These are phyloP conservation scores for Cebus imitator DNA, from an alignment of 2,113 vertebrate genomes.

Conservation along the genomic window DNA sequence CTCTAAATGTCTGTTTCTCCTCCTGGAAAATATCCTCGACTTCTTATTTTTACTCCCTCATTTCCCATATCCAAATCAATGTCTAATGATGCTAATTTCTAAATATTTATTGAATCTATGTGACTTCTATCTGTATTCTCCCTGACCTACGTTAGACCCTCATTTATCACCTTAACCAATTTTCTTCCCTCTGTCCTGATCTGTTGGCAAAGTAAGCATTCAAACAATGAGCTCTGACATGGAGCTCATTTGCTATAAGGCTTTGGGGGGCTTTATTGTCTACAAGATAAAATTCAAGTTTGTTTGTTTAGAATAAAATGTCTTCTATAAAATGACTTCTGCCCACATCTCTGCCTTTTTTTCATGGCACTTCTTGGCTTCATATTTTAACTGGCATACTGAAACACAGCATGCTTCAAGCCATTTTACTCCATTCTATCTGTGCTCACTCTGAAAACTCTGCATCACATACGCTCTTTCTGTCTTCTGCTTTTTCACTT, in stretches of 20 bases:
- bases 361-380: background rate
- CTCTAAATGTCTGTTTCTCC: background rate
- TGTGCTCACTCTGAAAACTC: background rate
- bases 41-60: slow-evolving; percentile 15
- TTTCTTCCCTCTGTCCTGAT: background rate
- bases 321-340: background rate
- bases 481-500: background rate
- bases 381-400: background rate
- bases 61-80: background rate
- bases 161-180: background rate
- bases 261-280: background rate
- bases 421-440: background rate
- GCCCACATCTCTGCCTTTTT: background rate
- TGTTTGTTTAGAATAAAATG: background rate
- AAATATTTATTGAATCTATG: background rate
- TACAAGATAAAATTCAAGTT: background rate
- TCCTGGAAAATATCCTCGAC: background rate
- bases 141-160: background rate
- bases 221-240: background rate
- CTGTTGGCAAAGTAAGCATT: background rate
- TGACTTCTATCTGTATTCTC: background rate
- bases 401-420: background rate
- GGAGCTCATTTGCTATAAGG: background rate
- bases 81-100: background rate
- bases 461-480: background rate